phyloP scores from a whole-genome alignment of 2,797 vertebrate genomes.

The Rhinoraja longicauda region DNA sequence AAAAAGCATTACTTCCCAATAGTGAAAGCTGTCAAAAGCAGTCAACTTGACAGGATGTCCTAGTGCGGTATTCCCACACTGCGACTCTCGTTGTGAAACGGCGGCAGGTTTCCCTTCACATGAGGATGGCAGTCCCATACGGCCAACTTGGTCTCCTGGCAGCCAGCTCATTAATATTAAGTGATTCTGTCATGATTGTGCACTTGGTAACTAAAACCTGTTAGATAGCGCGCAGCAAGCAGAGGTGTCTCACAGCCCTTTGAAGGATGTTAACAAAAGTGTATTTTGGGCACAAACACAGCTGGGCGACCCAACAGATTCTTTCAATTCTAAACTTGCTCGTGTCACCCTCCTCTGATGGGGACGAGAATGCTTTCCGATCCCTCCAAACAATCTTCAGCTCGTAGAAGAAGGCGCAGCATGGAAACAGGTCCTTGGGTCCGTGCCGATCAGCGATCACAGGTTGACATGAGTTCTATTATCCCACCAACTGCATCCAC shows the following conservation, averaged over 20 bases:
- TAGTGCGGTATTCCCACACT: background rate
- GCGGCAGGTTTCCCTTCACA: background rate
- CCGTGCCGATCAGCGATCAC: too few species aligned
- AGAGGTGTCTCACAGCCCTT: background rate
- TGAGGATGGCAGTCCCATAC: background rate
- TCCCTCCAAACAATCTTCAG: background rate
- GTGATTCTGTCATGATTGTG: background rate
- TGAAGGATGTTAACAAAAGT: background rate
- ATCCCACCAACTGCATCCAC: too few species aligned
- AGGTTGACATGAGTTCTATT: too few species aligned
- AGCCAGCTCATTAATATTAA: slow-evolving; percentile 30
- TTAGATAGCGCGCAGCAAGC: background rate
- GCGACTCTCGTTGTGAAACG: background rate
- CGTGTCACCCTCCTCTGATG: background rate
- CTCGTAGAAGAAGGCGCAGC: background rate
- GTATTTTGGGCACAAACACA: background rate
- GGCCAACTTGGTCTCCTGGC: background rate
- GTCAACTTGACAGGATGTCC: background rate
- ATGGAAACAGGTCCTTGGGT: too few species aligned
- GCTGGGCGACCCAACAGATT: background rate
- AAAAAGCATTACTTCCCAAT: background rate
- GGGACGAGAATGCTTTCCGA: background rate
- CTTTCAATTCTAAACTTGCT: background rate
- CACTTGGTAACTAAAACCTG: background rate
- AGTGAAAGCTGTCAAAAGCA: background rate